These are phyloP conservation scores for Shinisaurus crocodilurus DNA, from an alignment of 2,113 vertebrate genomes.

Conservation along the genomic window DNA sequence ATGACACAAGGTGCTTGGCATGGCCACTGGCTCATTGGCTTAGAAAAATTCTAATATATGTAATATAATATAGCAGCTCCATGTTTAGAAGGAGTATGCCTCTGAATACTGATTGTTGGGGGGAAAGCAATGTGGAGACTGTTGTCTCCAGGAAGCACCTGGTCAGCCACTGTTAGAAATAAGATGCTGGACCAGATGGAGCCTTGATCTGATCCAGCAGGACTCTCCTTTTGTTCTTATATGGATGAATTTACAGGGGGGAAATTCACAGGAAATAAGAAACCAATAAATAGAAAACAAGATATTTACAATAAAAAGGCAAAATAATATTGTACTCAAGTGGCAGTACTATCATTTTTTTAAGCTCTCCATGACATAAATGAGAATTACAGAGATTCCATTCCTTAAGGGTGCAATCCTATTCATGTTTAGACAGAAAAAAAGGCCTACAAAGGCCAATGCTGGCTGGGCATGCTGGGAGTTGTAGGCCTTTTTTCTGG, in stretches of 20 bases:
- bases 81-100: no score
- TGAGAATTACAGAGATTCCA: neutral
- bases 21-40: no score
- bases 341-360: conserved; percentile 52
- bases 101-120: no score
- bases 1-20: neutral
- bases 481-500: no score
- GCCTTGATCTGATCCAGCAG: neutral
- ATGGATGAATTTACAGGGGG: neutral
- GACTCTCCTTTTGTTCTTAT: neutral
- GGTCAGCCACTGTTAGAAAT: neutral
- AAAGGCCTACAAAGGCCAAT: no score
- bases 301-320: neutral
- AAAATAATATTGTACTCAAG: conserved; percentile 37
- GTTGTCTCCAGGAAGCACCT: no score
- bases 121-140: no score
- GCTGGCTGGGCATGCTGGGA: no score
- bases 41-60: no score
- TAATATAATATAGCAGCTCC: no score
- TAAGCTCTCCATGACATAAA: neutral
- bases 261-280: neutral
- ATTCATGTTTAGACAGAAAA: no score
- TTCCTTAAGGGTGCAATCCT: no score
- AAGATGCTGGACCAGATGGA: neutral
- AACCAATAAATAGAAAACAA: conserved; percentile 5